A percentile compares a stretch with the other conserved stretches of the same genome.
Evolutionary conservation across 2,888 invertebrate genomes (phyloP).

Genomic region (Amphipoea lucens): DNA sequence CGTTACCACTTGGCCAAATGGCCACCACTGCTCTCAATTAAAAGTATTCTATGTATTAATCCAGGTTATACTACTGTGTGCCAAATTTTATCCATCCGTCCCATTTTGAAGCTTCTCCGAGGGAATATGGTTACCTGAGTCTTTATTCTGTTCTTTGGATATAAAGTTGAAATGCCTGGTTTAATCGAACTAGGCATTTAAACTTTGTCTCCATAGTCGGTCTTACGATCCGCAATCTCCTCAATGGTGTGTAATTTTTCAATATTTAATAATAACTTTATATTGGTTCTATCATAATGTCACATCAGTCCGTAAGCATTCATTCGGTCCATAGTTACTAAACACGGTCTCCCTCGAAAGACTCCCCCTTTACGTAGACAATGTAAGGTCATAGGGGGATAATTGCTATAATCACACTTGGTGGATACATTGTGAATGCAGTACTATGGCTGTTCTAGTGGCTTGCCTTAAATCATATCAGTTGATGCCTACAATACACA

Average conservation of each 20-base stretch:
- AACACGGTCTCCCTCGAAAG: neutral
- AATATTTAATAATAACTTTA: neutral
- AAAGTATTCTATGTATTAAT: neutral
- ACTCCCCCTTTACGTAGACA: constrained; percentile 4
- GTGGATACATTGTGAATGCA: neutral
- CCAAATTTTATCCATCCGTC: neutral
- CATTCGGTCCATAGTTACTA: neutral
- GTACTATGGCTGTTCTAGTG: neutral
- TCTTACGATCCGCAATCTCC: neutral
- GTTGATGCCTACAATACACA: neutral
- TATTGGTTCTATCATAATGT: neutral
- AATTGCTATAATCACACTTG: constrained; percentile 21
- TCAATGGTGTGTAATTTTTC: neutral
- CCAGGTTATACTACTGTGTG: neutral
- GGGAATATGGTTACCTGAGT: neutral
- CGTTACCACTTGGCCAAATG: too few species aligned
- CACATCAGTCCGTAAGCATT: neutral
- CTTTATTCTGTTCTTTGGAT: neutral
- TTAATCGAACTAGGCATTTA: neutral
- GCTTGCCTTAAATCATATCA: neutral
- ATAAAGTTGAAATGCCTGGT: neutral
- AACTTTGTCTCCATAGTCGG: neutral
- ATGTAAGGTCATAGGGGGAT: neutral
- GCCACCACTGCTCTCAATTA: too few species aligned
- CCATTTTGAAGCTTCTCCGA: neutral